Base-by-base conservation (phyloP, 2,113 vertebrate genomes). In the Tyto alba region DNA sequence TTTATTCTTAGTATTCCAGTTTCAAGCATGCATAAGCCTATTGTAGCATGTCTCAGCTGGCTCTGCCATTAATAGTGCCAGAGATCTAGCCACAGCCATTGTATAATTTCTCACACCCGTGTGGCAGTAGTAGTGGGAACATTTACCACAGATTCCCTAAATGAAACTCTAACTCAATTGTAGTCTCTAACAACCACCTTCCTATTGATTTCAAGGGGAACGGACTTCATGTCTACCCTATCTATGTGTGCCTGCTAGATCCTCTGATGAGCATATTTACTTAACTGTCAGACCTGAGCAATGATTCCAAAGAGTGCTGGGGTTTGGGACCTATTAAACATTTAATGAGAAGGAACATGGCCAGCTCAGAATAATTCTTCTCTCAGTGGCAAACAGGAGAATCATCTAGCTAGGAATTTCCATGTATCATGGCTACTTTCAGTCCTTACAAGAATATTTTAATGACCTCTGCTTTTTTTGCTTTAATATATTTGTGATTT, bases 191-290 rank as follows among this genome's bases (percentile, higher is more conserved):
- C 53, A 80, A 9, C 53, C 53, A 76, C 50, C 62, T 93, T 82
- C 66, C 57, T 76, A 40, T 88, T 80, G 82, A 90, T 96, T 92
- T 88, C 71, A 45, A 38, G 23, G 57, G 66, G 45, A 89, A 68
- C 2, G 3, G 48, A 69, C 72, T 96, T 93, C 75, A 29, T n/a
- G 36, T 50, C 85, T 88, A 17, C 78, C 67, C 59, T 62, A n/a
- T 36, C 62, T 79, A 6, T 57, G 47, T 92, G 45, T 88, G 75
- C 45, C 79, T 86, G 72, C 62, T 88, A 18, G 50, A 85, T 80
- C 63, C 59, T 80, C 63, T 73, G 72, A 83, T 41, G 63, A 83
- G 67, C 82, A 16, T 94, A 83, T 95, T 94, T 95, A 77, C 82
- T 76, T 83, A 94, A 53, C 59, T 86, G 75, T 66, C 79, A 91